phyloP scores from a whole-genome alignment of 2,888 invertebrate species.

The Coelopa pilipes region DNA sequence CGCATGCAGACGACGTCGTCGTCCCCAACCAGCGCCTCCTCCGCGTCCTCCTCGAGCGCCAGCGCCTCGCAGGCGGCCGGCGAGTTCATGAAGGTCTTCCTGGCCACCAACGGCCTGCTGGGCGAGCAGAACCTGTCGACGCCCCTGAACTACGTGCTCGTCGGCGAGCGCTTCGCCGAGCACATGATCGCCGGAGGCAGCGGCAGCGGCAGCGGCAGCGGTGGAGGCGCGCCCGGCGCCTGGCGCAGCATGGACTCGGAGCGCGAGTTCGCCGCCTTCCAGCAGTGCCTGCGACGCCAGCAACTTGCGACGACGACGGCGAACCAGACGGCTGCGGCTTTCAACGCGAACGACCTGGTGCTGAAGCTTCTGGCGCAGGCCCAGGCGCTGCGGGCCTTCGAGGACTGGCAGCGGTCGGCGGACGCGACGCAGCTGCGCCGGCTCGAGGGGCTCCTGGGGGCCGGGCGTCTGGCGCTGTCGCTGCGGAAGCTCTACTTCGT shows the following conservation, averaged over 20 bases:
- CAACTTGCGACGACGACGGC: not conserved
- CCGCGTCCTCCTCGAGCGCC: not conserved
- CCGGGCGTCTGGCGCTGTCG: conserved; percentile 50
- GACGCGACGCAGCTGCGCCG: conserved; percentile 46
- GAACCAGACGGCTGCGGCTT: conserved; percentile 29
- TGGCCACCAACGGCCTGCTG: conserved; percentile 52
- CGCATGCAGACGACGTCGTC: conserved; percentile 44
- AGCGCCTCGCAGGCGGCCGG: conserved; percentile 45
- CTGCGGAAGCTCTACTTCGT: conserved; percentile 57
- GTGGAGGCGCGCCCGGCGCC: conserved; percentile 55
- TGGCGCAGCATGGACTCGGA: conserved; percentile 65
- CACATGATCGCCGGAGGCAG: conserved; percentile 58
- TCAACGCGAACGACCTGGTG: conserved; percentile 56
- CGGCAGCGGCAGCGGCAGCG: conserved; percentile 57
- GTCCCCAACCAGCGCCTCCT: not conserved
- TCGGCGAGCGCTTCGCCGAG: conserved; percentile 58
- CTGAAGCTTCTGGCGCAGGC: conserved; percentile 55
- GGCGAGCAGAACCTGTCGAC: conserved; percentile 52
- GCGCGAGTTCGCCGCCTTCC: conserved; percentile 52
- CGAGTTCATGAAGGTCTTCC: conserved; percentile 54
- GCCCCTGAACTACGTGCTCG: conserved; percentile 56
- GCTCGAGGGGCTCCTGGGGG: conserved; percentile 48
- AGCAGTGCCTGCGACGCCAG: conserved; percentile 49
- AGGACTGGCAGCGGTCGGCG: conserved; percentile 52
- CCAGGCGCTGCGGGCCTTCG: conserved; percentile 49